Conservation (phyloP, 2,797 vertebrate genomes). For the Bradypus variegatus region DNA sequence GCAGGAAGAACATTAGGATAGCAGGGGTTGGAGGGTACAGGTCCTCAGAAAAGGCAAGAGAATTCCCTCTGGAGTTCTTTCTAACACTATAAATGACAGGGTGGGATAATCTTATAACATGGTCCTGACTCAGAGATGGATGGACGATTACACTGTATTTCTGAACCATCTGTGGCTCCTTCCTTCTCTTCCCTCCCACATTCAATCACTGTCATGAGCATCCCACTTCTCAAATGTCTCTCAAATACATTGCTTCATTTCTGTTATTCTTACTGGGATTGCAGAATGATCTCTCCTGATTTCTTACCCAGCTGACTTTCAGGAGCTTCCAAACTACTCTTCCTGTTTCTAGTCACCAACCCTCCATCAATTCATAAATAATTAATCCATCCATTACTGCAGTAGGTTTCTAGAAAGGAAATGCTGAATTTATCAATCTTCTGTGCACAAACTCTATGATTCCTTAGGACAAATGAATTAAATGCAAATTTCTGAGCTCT, state of each 20-base stretch:
- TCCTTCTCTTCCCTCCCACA: background rate
- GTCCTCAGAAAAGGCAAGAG: background rate
- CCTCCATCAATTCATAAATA: background rate
- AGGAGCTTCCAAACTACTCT: background rate
- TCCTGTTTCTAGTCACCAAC: background rate
- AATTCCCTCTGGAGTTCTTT: background rate
- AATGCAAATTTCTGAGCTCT: background rate
- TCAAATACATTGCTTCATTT: background rate
- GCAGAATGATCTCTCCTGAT: background rate
- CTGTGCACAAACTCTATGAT: background rate
- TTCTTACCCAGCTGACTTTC: background rate
- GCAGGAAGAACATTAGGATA: too few relatives aligned
- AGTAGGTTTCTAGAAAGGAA: slow-evolving; percentile 22
- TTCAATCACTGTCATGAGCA: background rate
- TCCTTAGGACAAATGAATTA: slow-evolving; percentile 5
- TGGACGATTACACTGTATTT: background rate
- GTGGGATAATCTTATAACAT: background rate
- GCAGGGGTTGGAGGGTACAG: background rate
- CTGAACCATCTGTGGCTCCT: background rate
- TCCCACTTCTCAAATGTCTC: background rate
- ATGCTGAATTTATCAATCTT: background rate
- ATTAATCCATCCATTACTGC: background rate
- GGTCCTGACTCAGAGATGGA: background rate
- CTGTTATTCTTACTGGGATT: background rate
- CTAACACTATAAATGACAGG: background rate